Conservation (phyloP, 2,113 vertebrate genomes). For the Aleadryas rufinucha region DNA sequence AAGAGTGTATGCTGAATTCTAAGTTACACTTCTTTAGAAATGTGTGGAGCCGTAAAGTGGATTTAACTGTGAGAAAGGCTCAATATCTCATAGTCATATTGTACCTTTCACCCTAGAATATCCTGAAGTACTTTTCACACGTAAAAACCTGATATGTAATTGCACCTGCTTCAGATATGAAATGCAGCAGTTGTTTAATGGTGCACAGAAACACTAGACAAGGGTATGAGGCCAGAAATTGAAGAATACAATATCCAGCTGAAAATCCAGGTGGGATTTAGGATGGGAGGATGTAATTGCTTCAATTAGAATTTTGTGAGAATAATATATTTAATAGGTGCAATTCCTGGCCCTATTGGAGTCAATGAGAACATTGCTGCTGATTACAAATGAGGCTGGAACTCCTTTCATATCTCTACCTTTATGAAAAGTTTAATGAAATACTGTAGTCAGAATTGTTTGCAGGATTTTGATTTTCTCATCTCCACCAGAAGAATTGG, state of each 20-base stretch:
- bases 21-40: background rate
- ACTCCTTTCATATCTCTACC: slow-evolving; percentile 8
- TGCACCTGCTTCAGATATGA: slow-evolving; percentile 48
- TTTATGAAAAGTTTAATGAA: slow-evolving; percentile 52
- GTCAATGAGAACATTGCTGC: slow-evolving; percentile 36
- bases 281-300: slow-evolving; percentile 57
- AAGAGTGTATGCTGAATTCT: background rate
- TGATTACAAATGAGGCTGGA: slow-evolving; percentile 58
- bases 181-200: slow-evolving; percentile 66
- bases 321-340: slow-evolving; percentile 60
- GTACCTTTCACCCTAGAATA: slow-evolving; percentile 55
- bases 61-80: slow-evolving; percentile 19
- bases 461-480: slow-evolving; percentile 26
- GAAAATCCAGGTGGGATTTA: slow-evolving; percentile 64
- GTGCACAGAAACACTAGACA: slow-evolving; percentile 39
- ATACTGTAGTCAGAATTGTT: slow-evolving; percentile 5
- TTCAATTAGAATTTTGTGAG: slow-evolving; percentile 65
- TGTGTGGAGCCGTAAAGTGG: background rate
- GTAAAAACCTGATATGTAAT: slow-evolving; percentile 38
- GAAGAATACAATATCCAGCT: slow-evolving; percentile 58
- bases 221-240: slow-evolving; percentile 48
- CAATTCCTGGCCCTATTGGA: slow-evolving; percentile 36
- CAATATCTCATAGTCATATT: slow-evolving; percentile 21
- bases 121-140: slow-evolving; percentile 42
- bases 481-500: slow-evolving; percentile 15